phyloP scores from a whole-genome alignment of 2,797 vertebrate genomes.

The Miichthys miiuy region DNA sequence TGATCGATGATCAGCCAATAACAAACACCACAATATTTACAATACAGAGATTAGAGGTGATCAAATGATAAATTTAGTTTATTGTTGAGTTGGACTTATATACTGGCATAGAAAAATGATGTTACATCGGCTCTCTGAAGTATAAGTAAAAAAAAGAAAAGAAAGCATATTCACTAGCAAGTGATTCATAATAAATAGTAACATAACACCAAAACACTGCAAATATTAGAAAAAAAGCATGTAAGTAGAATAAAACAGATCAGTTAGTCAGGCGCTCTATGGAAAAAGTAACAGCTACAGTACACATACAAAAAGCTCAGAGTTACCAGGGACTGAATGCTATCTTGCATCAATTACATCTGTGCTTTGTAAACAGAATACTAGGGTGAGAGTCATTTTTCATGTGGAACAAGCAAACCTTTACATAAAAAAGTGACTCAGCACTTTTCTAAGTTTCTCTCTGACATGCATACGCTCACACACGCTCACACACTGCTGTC shows the following conservation, averaged over 20 bases:
- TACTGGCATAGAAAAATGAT: slow-evolving; percentile 71
- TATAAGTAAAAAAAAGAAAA: slow-evolving; percentile 70
- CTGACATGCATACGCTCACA: slow-evolving; percentile 66
- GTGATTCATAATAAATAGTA: slow-evolving; percentile 83
- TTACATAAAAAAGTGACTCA: slow-evolving; percentile 53
- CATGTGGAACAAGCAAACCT: slow-evolving; percentile 63
- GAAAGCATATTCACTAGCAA: slow-evolving; percentile 75
- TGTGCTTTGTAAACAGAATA: slow-evolving; percentile 79
- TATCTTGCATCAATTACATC: slow-evolving; percentile 71
- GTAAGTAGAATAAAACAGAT: slow-evolving; percentile 69
- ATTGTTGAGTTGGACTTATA: slow-evolving; percentile 65
- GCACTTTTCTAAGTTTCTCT: slow-evolving; percentile 60
- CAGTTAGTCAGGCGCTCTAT: slow-evolving; percentile 66
- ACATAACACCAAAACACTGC: slow-evolving; percentile 74
- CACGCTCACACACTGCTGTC: slow-evolving; percentile 57
- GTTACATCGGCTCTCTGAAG: slow-evolving; percentile 61
- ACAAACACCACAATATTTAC: slow-evolving; percentile 82
- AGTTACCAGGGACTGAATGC: slow-evolving; percentile 60
- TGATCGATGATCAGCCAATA: slow-evolving; percentile 77
- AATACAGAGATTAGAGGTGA: slow-evolving; percentile 77
- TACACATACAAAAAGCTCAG: slow-evolving; percentile 70
- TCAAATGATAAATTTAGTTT: slow-evolving; percentile 68
- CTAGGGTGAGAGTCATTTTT: slow-evolving; percentile 59
- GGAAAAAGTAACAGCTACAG: slow-evolving; percentile 67
- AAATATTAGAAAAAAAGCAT: slow-evolving; percentile 80